Conservation (phyloP, 2,113 vertebrate genomes). For the Nycticebus coucang region DNA sequence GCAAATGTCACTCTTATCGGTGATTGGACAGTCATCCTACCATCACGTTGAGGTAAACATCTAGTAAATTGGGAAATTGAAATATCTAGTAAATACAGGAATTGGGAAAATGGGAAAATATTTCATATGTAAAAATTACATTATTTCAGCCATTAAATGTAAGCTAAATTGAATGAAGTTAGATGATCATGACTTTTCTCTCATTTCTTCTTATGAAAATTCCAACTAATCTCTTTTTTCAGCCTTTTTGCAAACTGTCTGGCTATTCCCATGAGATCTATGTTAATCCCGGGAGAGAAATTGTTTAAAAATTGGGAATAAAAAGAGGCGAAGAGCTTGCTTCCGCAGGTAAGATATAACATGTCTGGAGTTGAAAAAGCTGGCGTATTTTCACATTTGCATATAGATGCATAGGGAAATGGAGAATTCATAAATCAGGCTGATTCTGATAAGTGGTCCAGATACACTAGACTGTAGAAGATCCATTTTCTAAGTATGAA, state of each 20-base stretch:
- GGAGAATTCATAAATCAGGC: neutral
- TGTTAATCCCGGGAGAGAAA: constrained; percentile 91
- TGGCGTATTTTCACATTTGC: neutral
- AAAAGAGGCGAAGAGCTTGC: constrained; percentile 90
- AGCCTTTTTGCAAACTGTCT: constrained; percentile 94
- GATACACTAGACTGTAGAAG: neutral
- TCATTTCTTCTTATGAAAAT: constrained; percentile 28
- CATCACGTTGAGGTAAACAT: constrained; percentile 93
- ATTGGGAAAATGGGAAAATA: neutral
- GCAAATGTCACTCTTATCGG: constrained; percentile 90
- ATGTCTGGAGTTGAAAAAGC: neutral
- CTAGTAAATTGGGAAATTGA: neutral
- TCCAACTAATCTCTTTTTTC: constrained; percentile 55
- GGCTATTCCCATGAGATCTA: constrained; percentile 94
- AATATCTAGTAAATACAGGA: too few relatives aligned
- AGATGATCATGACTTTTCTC: neutral
- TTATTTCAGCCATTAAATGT: neutral
- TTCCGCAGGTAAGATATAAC: constrained; percentile 86
- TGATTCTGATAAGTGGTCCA: neutral
- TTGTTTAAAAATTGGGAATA: constrained; percentile 93
- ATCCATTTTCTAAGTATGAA: neutral
- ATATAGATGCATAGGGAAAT: neutral
- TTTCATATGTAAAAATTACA: constrained; percentile 32
- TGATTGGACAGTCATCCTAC: constrained; percentile 94
- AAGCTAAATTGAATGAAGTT: constrained; percentile 1